phyloP scores from a whole-genome alignment of 2,888 invertebrate genomes.

The Aphodius granarius region DNA sequence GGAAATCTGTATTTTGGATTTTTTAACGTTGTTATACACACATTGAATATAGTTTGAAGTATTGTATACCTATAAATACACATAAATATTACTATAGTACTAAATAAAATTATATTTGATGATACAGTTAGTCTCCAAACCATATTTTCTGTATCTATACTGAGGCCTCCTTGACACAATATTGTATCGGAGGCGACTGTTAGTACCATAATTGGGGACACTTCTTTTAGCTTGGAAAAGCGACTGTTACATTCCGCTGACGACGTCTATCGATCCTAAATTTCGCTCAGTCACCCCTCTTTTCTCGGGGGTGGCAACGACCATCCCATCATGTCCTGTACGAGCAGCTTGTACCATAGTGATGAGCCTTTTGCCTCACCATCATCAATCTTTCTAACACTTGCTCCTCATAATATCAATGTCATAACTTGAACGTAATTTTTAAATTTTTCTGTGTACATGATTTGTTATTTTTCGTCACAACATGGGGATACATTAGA shows the following conservation, averaged over 20 bases:
- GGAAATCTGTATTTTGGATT: no score
- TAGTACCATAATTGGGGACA: neutral
- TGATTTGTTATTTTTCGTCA: no score
- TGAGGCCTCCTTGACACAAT: no score
- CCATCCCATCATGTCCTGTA: neutral
- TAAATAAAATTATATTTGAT: no score
- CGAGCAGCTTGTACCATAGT: neutral
- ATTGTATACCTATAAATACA: no score
- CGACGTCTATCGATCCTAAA: constrained; percentile 34
- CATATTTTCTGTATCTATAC: no score
- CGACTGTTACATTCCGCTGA: constrained; percentile 30
- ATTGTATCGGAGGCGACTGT: no score
- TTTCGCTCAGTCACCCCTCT: constrained; percentile 34
- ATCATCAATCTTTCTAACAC: neutral
- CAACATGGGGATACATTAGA: no score
- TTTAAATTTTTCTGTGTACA: neutral
- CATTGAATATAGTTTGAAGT: no score
- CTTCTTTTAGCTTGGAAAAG: constrained; percentile 32
- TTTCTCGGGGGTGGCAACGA: constrained; percentile 25
- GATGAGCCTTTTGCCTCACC: neutral
- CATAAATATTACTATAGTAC: no score
- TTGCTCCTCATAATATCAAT: neutral
- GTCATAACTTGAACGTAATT: neutral
- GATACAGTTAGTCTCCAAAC: no score
- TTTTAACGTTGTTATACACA: no score